Base-by-base conservation (phyloP, 2,113 vertebrate species). In the Hemichromis elongatus region DNA sequence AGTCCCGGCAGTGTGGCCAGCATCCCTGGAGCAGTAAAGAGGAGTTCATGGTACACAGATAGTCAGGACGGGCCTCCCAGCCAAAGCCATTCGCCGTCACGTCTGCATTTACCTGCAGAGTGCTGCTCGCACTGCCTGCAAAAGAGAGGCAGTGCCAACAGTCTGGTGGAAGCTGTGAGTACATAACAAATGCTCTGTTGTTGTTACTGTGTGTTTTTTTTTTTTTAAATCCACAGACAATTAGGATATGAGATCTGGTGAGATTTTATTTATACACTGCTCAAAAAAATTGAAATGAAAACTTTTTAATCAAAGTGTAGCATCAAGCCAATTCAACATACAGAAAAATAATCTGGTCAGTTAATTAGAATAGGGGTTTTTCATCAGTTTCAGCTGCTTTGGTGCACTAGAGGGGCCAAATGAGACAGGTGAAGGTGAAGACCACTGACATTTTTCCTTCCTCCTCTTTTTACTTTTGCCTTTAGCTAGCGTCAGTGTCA, bases 21-120 rank as follows among this genome's bases (percentile, higher is more conserved):
- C 52, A 97, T 97, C 89, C 96, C 98, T 3, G 96, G 97, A 0
- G 96, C 97, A 35, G 77, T 97, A 89, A 97, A 97, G 68, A 97
- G 97, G 92, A 98, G 97, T 91, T 98, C 96, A 1, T 99, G 99
- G 99, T 99, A 99, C 92, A 98, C 98, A 0, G 98, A 98, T 0
- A 93, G 96, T 83, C 95, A 93, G 0, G 96, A 96, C 21, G 93
- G 96, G 80, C 95, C 95, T 61, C 96, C 96, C 88, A 92, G 81
- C 82, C 82, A 94, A 92, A 96, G 95, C 26, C 97, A 96, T 88
- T 97, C 97, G 10, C 97, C 97, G 37, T 96, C 97, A 88, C 97
- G 84, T 79, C 94, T 99, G 93, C 97, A 97, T 7, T 89, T 98
- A 12, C 98, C 98, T 7, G 90, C 96, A 11, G 96, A 97, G 84